Percentiles rank a stretch among this genome's conserved stretches.
phyloP scores from a whole-genome alignment of 2,797 vertebrate genomes.

The Brachyrhaphis roseni region DNA sequence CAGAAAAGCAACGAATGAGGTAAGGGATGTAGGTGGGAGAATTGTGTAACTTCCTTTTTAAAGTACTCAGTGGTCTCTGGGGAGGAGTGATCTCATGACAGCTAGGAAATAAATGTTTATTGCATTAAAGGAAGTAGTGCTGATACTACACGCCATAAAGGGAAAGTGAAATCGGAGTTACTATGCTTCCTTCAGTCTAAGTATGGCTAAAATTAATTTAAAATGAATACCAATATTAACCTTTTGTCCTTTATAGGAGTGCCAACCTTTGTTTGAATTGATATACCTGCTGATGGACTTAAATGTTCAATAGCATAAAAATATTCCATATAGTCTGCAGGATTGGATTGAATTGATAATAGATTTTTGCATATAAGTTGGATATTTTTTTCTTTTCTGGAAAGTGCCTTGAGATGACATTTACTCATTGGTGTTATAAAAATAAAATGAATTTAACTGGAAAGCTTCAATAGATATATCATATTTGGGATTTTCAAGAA shows the following conservation, averaged over 20 bases:
- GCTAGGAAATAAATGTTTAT: conserved; percentile 42
- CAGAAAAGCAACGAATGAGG: not conserved
- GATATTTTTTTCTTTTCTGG: not conserved
- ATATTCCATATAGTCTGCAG: not conserved
- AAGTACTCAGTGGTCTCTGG: conserved; percentile 42
- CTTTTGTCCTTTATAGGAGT: conserved; percentile 18
- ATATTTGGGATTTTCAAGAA: not conserved
- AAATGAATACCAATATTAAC: conserved; percentile 11
- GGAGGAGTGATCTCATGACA: conserved; percentile 39
- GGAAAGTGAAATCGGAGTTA: conserved; percentile 39
- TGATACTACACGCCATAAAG: conserved; percentile 36
- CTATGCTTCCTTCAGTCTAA: conserved; percentile 36
- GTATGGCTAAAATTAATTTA: conserved; percentile 23
- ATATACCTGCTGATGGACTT: not conserved
- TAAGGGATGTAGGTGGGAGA: conserved; percentile 9
- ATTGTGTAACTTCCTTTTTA: conserved; percentile 26
- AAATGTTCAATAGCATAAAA: not conserved
- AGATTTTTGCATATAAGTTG: not conserved
- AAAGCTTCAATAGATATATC: not conserved
- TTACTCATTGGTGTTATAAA: not conserved
- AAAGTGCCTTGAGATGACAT: not conserved
- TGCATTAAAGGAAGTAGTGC: conserved; percentile 34
- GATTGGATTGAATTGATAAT: not conserved
- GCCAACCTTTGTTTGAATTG: not conserved
- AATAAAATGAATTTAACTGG: not conserved